Evolutionary conservation across 2,797 vertebrate genomes (phyloP).

Genomic region (Spheniscus humboldti): DNA sequence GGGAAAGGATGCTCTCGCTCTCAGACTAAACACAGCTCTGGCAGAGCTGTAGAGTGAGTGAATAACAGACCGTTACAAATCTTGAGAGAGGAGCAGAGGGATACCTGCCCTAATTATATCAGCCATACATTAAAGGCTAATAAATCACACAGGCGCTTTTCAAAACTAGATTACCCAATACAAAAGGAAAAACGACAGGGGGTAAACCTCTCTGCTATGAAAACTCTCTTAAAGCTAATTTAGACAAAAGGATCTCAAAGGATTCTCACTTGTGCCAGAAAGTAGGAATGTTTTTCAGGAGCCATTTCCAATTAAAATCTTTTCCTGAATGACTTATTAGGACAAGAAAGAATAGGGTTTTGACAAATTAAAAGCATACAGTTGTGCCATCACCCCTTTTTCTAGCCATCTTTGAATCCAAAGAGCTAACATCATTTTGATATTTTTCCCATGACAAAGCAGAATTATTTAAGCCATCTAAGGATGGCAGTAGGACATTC

Average conservation of each 20-base stretch:
- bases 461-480: background rate
- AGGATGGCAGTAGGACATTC: background rate
- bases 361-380: background rate
- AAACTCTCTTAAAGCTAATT: slow-evolving; percentile 38
- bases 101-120: slow-evolving; percentile 69
- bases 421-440: background rate
- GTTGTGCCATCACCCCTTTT: background rate
- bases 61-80: slow-evolving; percentile 67
- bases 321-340: background rate
- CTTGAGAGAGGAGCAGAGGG: slow-evolving; percentile 58
- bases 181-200: slow-evolving; percentile 31
- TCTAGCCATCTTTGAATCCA: background rate
- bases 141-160: slow-evolving; percentile 46
- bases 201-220: background rate
- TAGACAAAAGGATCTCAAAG: background rate
- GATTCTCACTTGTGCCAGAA: background rate
- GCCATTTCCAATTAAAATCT: background rate
- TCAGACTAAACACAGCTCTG: slow-evolving; percentile 67
- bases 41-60: slow-evolving; percentile 62
- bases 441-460: background rate
- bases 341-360: background rate
- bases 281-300: background rate
- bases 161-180: slow-evolving; percentile 40
- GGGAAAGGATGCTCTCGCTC: slow-evolving; percentile 62
- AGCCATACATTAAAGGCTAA: slow-evolving; percentile 56